A percentile compares a stretch with the other conserved stretches of the same genome.
Conservation (phyloP, 2,797 vertebrate species). For the Falco concolor region DNA sequence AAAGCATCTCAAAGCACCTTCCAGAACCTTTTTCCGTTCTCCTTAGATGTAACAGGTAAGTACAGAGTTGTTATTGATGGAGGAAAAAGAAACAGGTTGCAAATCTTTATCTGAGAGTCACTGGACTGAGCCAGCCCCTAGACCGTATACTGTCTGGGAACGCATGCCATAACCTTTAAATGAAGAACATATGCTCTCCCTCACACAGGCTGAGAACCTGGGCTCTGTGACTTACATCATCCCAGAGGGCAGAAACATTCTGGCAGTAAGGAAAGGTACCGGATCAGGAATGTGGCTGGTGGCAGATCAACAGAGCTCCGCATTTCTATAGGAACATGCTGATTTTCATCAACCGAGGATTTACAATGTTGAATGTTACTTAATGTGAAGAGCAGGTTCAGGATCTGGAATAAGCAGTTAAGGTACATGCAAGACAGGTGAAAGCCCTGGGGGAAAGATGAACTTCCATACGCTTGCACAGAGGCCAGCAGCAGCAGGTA, state of each 20-base stretch:
- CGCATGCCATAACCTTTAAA: neutral
- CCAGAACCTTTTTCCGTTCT: neutral
- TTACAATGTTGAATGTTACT: neutral
- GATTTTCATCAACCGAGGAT: neutral
- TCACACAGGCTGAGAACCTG: neutral
- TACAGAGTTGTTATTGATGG: neutral
- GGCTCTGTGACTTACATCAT: neutral
- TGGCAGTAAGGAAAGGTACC: neutral
- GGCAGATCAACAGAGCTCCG: neutral
- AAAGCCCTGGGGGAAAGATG: neutral
- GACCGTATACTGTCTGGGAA: neutral
- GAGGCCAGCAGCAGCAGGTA: neutral
- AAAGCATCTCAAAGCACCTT: neutral
- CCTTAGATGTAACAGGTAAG: neutral
- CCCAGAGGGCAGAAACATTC: neutral
- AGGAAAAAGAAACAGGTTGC: neutral
- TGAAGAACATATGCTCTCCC: neutral
- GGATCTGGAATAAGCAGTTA: neutral
- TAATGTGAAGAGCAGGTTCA: neutral
- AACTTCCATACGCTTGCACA: rapidly evolving
- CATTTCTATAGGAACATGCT: neutral
- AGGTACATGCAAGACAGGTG: neutral
- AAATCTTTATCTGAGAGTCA: neutral
- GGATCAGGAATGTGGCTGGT: neutral
- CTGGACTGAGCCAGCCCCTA: neutral